Conservation (phyloP, 53 echinoderm and acorn worm genomes). For the Antedon mediterranea region DNA sequence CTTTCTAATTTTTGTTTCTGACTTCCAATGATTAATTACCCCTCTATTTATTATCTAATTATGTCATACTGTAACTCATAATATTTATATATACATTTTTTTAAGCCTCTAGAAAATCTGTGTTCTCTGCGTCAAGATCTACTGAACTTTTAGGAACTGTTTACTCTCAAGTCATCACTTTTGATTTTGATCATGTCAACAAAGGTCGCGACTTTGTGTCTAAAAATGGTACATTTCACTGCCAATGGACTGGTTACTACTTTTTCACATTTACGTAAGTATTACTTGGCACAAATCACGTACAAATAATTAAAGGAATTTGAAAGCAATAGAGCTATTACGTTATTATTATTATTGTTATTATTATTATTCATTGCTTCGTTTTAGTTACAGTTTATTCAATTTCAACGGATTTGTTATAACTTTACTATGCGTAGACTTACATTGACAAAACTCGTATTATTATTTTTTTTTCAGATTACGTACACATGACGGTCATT, state of each 20-base stretch:
- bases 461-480: slow-evolving; percentile 15
- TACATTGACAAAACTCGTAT: not conserved
- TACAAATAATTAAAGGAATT: too few species aligned
- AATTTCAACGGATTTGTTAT: not conserved
- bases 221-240: slow-evolving; percentile 48
- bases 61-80: too few species aligned
- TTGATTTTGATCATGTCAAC: slow-evolving; percentile 58
- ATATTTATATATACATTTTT: too few species aligned
- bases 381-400: not conserved
- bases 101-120: slow-evolving; percentile 36
- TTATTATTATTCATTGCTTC: not conserved
- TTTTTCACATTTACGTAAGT: slow-evolving; percentile 73
- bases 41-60: too few species aligned
- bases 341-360: not conserved
- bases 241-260: slow-evolving; percentile 54
- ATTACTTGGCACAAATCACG: too few species aligned
- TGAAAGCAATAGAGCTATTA: too few species aligned
- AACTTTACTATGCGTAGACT: not conserved
- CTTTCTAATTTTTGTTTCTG: too few species aligned
- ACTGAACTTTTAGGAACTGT: slow-evolving; percentile 18
- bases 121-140: slow-evolving; percentile 39
- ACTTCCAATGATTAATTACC: too few species aligned
- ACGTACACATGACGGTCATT: slow-evolving; percentile 38
- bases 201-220: slow-evolving; percentile 46
- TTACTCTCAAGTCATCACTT: slow-evolving; percentile 11